Conservation (phyloP, 2,113 vertebrate species). For the Fulmarus glacialis region DNA sequence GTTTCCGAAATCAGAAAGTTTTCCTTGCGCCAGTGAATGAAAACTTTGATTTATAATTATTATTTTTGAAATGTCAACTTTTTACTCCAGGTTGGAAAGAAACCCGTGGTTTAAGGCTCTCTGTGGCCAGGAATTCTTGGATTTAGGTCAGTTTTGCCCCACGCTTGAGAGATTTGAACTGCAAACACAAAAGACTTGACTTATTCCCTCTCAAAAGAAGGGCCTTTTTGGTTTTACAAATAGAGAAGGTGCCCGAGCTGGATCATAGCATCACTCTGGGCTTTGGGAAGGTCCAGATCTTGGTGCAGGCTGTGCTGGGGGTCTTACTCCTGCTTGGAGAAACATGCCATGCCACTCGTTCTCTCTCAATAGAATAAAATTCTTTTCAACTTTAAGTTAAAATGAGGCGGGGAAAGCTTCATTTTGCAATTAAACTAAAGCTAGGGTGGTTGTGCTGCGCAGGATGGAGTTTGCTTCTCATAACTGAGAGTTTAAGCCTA, state of each 20-base stretch:
- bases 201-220: neutral
- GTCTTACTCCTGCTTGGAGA: neutral
- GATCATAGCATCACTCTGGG: neutral
- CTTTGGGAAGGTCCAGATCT: neutral
- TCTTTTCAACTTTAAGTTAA: neutral
- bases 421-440: neutral
- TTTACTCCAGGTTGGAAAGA: neutral
- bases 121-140: neutral
- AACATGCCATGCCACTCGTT: neutral
- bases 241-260: neutral
- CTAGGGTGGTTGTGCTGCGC: too few species aligned
- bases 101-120: neutral
- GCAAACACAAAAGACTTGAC: neutral
- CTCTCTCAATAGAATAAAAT: neutral
- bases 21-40: neutral
- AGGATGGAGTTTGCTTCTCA: rapidly evolving
- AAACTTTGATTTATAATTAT: neutral
- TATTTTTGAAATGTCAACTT: neutral
- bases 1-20: neutral
- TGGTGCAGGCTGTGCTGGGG: neutral
- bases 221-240: neutral
- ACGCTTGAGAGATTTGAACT: neutral
- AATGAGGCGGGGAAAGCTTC: neutral
- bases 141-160: neutral
- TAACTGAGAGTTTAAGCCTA: neutral